Evolutionary conservation across 2,888 invertebrate genomes (phyloP).

Genomic region (Agrotis ipsilon): DNA sequence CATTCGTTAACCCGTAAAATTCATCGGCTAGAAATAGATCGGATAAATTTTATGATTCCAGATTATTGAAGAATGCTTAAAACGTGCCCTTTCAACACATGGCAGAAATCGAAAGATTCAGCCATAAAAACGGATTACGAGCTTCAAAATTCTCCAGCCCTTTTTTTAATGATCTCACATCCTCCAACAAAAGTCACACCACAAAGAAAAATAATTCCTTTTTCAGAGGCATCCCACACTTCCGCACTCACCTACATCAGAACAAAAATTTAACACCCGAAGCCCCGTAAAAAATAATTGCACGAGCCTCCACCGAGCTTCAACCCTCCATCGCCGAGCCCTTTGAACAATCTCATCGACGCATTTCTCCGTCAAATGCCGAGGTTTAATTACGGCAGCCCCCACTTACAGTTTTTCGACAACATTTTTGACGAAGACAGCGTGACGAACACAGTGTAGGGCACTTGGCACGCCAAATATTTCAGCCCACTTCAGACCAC

Average conservation of each 20-base stretch:
- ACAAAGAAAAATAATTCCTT: conserved; percentile 44
- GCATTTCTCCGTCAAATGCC: conserved; percentile 62
- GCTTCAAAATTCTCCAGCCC: not conserved
- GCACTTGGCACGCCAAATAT: conserved; percentile 66
- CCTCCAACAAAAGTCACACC: conserved; percentile 17
- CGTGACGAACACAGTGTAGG: conserved; percentile 56
- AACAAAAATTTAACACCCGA: conserved; percentile 41
- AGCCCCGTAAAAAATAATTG: conserved; percentile 56
- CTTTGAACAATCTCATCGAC: conserved; percentile 61
- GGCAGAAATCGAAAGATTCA: not conserved
- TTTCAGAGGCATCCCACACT: conserved; percentile 29
- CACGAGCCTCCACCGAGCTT: conserved; percentile 36
- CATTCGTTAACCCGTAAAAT: not conserved
- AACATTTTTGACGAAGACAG: conserved; percentile 67
- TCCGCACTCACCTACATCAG: conserved; percentile 31
- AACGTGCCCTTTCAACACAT: not conserved
- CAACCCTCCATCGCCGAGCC: conserved; percentile 50
- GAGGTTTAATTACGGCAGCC: conserved; percentile 63
- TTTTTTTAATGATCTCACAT: conserved; percentile 40
- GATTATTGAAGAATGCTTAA: not conserved
- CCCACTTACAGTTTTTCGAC: conserved; percentile 63
- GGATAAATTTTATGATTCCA: not conserved
- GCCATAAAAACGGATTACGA: not conserved
- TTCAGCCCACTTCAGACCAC: conserved; percentile 61
- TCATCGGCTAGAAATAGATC: not conserved